Conservation (phyloP, 2,888 invertebrate species). For the Phlogophora meticulosa region DNA sequence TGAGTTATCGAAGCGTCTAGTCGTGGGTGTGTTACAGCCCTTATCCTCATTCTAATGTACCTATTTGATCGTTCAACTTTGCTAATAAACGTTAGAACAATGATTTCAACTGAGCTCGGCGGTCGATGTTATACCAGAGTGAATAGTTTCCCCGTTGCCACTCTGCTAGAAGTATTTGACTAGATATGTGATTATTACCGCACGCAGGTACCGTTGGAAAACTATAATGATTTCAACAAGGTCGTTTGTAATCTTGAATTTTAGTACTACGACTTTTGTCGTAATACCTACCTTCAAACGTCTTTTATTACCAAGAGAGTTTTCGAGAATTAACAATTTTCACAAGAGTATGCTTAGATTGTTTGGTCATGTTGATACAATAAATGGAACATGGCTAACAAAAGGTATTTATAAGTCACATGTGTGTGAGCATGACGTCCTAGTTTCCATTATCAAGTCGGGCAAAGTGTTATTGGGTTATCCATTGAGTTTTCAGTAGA, state of each 20-base stretch:
- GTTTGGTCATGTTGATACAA: too few relatives aligned
- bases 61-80: slow-evolving; percentile 72
- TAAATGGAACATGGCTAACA: too few relatives aligned
- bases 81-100: slow-evolving; percentile 74
- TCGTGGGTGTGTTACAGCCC: slow-evolving; percentile 30
- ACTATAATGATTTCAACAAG: slow-evolving; percentile 13
- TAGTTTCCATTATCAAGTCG: too few relatives aligned
- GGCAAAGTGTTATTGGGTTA: too few relatives aligned
- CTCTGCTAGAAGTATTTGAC: slow-evolving; percentile 58
- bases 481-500: too few relatives aligned
- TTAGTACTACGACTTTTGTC: slow-evolving; percentile 3
- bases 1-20: slow-evolving; percentile 38
- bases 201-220: slow-evolving; percentile 34
- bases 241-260: neutral
- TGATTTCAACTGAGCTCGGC: slow-evolving; percentile 67
- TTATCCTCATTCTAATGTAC: slow-evolving; percentile 61
- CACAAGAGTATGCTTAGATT: too few relatives aligned
- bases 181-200: slow-evolving; percentile 58
- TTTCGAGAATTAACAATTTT: too few relatives aligned
- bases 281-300: neutral
- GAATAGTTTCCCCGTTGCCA: slow-evolving; percentile 67
- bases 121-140: slow-evolving; percentile 68
- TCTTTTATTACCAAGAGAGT: neutral
- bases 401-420: too few relatives aligned
- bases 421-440: too few relatives aligned